phyloP scores from a whole-genome alignment of 1,140 invertebrate genomes.

The Drosophila guanche region DNA sequence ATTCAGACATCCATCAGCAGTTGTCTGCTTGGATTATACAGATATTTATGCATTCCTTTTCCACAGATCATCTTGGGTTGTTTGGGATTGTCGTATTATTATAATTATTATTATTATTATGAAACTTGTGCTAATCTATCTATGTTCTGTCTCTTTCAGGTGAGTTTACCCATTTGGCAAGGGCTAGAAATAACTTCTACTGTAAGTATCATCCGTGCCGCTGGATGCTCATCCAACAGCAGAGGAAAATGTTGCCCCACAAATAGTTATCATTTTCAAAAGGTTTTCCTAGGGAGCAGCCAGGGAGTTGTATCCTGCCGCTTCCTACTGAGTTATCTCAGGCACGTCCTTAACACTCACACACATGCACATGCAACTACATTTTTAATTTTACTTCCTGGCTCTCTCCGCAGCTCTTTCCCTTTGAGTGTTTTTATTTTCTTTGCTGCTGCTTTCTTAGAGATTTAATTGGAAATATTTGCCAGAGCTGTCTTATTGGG shows the following conservation, averaged over 20 bases:
- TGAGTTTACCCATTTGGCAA: constrained; percentile 42
- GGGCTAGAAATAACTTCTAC: constrained; percentile 45
- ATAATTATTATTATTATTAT: neutral
- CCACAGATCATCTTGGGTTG: too few relatives aligned
- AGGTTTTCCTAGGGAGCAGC: too few relatives aligned
- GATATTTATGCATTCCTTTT: constrained; percentile 4
- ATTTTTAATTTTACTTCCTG: constrained; percentile 47
- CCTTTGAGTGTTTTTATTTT: constrained; percentile 9
- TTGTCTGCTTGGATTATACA: constrained; percentile 16
- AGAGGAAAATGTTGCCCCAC: constrained; percentile 11
- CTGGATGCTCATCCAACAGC: constrained; percentile 25
- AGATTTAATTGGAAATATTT: constrained; percentile 56
- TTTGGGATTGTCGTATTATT: too few relatives aligned
- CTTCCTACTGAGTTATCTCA: constrained; percentile 1
- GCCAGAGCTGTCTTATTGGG: too few relatives aligned
- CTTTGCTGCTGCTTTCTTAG: constrained; percentile 27
- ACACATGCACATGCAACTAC: constrained; percentile 18
- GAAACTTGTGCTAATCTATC: neutral
- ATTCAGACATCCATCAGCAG: constrained; percentile 29
- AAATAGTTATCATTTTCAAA: too few relatives aligned
- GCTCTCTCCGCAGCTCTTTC: constrained; percentile 11
- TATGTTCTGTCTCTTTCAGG: constrained; percentile 54
- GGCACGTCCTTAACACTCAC: constrained; percentile 32
- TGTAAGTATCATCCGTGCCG: constrained; percentile 65
- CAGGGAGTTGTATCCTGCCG: neutral